Evolutionary conservation across 2,113 vertebrate genomes (phyloP).

Genomic region (Salvelinus namaycush): DNA sequence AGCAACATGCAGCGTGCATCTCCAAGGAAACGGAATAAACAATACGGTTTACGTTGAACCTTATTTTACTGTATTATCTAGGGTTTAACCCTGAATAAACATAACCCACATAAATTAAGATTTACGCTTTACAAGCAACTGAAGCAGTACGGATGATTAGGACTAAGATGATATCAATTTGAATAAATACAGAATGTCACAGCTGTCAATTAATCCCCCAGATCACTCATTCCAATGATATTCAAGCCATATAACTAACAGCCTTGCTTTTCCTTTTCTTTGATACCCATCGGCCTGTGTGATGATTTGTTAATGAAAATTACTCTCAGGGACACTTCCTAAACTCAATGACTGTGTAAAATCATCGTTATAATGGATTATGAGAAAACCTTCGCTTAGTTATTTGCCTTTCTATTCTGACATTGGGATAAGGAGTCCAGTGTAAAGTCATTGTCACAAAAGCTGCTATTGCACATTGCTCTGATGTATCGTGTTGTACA

Average conservation of each 20-base stretch:
- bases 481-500: constrained; percentile 12
- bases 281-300: too few species aligned
- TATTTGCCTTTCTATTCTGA: neutral
- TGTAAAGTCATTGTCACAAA: constrained; percentile 32
- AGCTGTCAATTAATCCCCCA: too few species aligned
- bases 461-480: constrained; percentile 31
- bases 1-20: constrained; percentile 51
- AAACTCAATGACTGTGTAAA: neutral
- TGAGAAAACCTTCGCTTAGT: too few species aligned
- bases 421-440: constrained; percentile 10
- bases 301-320: neutral
- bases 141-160: too few species aligned
- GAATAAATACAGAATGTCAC: too few species aligned
- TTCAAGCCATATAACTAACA: too few species aligned
- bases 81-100: constrained; percentile 19
- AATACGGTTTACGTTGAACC: neutral
- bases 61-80: neutral
- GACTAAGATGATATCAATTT: too few species aligned
- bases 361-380: neutral
- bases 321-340: neutral
- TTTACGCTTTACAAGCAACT: constrained; percentile 26
- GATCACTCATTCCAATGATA: too few species aligned
- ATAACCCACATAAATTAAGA: constrained; percentile 15
- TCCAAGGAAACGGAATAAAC: constrained; percentile 35
- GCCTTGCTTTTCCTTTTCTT: too few species aligned